A percentile compares a stretch with the other conserved stretches of the same genome.
These are phyloP conservation scores for Geotrupes spiniger DNA, from an alignment of 2,888 invertebrate species.

Conservation along the genomic window DNA sequence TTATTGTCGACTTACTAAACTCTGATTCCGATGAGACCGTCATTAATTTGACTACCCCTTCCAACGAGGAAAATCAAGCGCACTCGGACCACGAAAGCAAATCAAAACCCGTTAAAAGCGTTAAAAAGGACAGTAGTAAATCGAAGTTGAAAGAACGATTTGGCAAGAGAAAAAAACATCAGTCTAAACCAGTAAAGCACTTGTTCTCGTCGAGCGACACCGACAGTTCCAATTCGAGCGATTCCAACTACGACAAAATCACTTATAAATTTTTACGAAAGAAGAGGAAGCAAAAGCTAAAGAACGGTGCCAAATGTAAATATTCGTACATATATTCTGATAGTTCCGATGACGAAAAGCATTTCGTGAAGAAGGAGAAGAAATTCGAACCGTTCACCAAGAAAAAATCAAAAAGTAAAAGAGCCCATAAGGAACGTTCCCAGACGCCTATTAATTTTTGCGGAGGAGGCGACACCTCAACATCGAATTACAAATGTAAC, in stretches of 20 bases:
- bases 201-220: conserved; percentile 8
- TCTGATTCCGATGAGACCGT: conserved; percentile 28
- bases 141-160: conserved; percentile 2
- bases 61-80: conserved; percentile 9
- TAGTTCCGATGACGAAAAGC: conserved; percentile 11
- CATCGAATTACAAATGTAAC: background rate
- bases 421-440: conserved; percentile 3
- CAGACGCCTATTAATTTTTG: background rate
- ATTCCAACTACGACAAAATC: conserved; percentile 9
- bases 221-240: background rate
- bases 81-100: conserved; percentile 6
- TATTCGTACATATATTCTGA: conserved; percentile 3
- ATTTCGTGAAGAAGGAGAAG: conserved; percentile 3
- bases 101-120: background rate
- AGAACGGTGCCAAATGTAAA: conserved; percentile 6
- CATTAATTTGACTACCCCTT: conserved; percentile 7
- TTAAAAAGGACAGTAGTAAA: conserved; percentile 10
- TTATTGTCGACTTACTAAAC: conserved; percentile 30
- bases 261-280: conserved; percentile 15
- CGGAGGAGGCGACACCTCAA: conserved; percentile 2
- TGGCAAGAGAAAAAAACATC: conserved; percentile 9
- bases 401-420: conserved; percentile 8
- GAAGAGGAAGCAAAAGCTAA: conserved; percentile 14
- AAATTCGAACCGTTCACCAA: background rate
- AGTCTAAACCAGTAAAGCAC: background rate